These are phyloP conservation scores for Heliocidaris tuberculata DNA, from an alignment of 35 echinoderm and acorn worm genomes.

Conservation along the genomic window DNA sequence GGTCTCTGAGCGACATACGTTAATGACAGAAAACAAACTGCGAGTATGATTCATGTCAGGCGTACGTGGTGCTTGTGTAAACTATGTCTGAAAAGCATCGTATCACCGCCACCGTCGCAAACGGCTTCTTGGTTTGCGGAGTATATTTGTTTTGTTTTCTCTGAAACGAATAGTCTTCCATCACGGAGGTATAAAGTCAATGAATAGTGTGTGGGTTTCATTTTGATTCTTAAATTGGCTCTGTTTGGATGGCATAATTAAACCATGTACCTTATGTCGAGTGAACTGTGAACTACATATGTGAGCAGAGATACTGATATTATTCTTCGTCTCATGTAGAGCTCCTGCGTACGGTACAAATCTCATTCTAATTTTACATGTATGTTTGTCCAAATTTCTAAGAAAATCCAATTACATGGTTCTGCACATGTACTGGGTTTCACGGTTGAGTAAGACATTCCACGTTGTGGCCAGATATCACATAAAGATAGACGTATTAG, in stretches of 20 bases:
- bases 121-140: not conserved
- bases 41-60: not conserved
- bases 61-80: not conserved
- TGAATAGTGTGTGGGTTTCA: not conserved
- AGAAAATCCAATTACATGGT: not conserved
- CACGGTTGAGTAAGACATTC: not conserved
- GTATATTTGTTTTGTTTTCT: conserved; percentile 13
- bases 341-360: not conserved
- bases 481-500: not conserved
- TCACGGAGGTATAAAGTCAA: not conserved
- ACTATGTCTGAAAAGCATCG: not conserved
- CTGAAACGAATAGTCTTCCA: not conserved
- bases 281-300: not conserved
- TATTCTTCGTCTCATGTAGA: not conserved
- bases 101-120: not conserved
- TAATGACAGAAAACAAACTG: not conserved
- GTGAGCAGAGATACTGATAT: not conserved
- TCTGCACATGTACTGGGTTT: not conserved
- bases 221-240: not conserved
- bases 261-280: not conserved
- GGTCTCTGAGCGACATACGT: not conserved
- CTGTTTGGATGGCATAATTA: not conserved
- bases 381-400: not conserved
- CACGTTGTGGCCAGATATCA: not conserved
- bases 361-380: not conserved